phyloP scores from a whole-genome alignment of 2,113 vertebrate genomes.

The Heteronetta atricapilla region DNA sequence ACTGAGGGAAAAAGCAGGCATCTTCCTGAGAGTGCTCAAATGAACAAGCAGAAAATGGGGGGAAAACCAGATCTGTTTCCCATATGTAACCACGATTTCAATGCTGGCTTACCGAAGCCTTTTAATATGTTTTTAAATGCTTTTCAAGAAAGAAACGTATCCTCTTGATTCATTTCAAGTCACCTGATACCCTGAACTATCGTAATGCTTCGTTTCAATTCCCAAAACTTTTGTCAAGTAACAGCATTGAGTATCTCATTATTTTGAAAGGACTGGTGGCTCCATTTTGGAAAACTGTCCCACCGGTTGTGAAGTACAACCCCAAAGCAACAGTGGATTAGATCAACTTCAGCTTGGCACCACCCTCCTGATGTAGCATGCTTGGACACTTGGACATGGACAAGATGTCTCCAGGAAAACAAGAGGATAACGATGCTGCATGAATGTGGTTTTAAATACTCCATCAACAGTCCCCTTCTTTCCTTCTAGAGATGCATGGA shows the following conservation, averaged over 20 bases:
- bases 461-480: neutral
- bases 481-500: neutral
- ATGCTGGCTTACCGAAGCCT: neutral
- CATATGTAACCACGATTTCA: neutral
- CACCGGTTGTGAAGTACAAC: neutral
- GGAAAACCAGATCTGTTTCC: neutral
- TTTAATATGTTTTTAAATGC: neutral
- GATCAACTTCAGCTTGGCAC: neutral
- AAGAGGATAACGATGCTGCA: neutral
- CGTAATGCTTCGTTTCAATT: neutral
- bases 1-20: neutral
- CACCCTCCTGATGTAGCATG: neutral
- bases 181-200: neutral
- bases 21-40: neutral
- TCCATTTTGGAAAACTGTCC: neutral
- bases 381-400: neutral
- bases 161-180: neutral
- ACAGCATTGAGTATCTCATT: neutral
- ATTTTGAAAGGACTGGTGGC: neutral
- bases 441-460: neutral
- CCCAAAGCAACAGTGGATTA: neutral
- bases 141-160: neutral
- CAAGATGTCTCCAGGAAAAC: neutral
- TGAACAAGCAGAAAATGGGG: neutral
- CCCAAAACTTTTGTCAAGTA: neutral